Conservation (phyloP, 2,888 invertebrate genomes). For the Prosapia bicincta region DNA sequence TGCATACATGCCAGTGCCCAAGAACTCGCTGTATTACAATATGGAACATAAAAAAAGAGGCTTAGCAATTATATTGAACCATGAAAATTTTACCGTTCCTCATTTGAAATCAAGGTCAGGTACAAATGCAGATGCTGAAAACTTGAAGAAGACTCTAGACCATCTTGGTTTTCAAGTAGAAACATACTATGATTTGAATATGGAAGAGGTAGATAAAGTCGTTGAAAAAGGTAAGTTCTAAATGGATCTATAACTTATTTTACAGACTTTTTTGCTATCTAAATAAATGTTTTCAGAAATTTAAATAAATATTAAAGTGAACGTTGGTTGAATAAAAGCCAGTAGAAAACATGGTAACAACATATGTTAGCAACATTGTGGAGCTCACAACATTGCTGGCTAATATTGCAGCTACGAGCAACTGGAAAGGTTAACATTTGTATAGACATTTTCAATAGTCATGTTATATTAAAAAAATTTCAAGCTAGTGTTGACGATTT, state of each 20-base stretch:
- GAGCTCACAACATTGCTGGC: too few relatives aligned
- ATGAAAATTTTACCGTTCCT: slow-evolving; percentile 67
- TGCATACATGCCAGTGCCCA: slow-evolving; percentile 35
- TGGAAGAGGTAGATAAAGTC: slow-evolving; percentile 62
- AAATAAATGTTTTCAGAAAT: too few relatives aligned
- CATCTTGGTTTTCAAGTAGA: slow-evolving; percentile 67
- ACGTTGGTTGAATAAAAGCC: neutral
- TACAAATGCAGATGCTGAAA: slow-evolving; percentile 68
- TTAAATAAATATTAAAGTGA: too few relatives aligned
- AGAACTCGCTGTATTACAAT: slow-evolving; percentile 56
- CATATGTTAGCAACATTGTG: too few relatives aligned
- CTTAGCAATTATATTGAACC: slow-evolving; percentile 85
- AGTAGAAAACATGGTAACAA: too few relatives aligned
- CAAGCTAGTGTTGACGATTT: too few relatives aligned
- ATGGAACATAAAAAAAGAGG: slow-evolving; percentile 84
- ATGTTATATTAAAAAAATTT: too few relatives aligned
- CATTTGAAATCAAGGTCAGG: slow-evolving; percentile 68
- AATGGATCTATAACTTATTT: too few relatives aligned
- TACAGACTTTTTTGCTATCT: neutral
- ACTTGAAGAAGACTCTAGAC: slow-evolving; percentile 35
- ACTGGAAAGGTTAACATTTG: too few relatives aligned
- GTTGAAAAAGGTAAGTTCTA: slow-evolving; percentile 55
- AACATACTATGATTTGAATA: slow-evolving; percentile 65
- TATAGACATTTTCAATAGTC: too few relatives aligned
- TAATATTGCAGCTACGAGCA: too few relatives aligned